These are phyloP conservation scores for Parnassius orleans DNA, from an alignment of 2,888 invertebrate genomes.

Conservation along the genomic window DNA sequence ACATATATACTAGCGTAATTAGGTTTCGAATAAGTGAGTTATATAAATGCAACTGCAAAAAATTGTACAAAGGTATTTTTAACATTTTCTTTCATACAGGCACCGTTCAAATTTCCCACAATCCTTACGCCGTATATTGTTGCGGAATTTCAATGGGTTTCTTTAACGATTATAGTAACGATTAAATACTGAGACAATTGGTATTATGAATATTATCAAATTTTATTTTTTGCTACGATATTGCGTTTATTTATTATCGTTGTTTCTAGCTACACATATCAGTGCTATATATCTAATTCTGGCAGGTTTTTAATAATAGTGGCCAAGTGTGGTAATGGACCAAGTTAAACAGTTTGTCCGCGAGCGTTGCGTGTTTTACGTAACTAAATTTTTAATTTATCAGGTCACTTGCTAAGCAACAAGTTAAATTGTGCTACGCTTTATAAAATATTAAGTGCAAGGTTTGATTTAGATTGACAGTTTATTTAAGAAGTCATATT, in stretches of 20 bases:
- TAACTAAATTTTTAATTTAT: constrained; percentile 61
- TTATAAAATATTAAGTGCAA: constrained; percentile 66
- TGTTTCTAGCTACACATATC: constrained; percentile 53
- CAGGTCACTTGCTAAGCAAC: constrained; percentile 52
- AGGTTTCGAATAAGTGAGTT: too few relatives aligned
- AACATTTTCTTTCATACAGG: constrained; percentile 1
- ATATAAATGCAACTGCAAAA: too few relatives aligned
- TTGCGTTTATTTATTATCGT: constrained; percentile 47
- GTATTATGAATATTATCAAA: constrained; percentile 46
- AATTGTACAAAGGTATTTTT: neutral
- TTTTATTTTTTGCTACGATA: constrained; percentile 47
- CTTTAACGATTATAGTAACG: constrained; percentile 11
- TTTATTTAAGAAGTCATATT: too few relatives aligned
- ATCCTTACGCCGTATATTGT: constrained; percentile 10
- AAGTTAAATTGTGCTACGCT: constrained; percentile 63
- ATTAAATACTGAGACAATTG: constrained; percentile 29
- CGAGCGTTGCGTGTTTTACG: constrained; percentile 60
- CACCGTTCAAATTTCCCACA: constrained; percentile 9
- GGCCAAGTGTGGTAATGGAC: constrained; percentile 52
- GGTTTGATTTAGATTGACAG: neutral
- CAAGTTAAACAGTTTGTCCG: constrained; percentile 47
- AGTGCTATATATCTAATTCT: constrained; percentile 45
- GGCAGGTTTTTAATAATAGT: constrained; percentile 51
- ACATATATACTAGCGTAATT: too few relatives aligned
- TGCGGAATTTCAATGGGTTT: constrained; percentile 19